Evolutionary conservation across 2,888 invertebrate species (phyloP), one percentile per base, ranked within the genome.

Genomic region (Eustalomyia histrio): DNA sequence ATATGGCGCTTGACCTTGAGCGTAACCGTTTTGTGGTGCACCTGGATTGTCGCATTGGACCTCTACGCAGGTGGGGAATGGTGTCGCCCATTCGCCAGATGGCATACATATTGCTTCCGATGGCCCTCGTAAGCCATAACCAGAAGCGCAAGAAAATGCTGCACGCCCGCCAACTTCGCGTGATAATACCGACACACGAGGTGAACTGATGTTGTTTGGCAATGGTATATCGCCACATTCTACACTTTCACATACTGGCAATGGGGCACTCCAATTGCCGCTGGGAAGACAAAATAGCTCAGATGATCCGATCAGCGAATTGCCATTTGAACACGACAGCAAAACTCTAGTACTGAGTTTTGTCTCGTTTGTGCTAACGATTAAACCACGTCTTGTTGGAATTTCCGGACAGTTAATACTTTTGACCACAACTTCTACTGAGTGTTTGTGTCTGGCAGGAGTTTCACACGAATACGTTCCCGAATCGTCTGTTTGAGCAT

Each of bases 401-500:
- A 96, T 92, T 2, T 93, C 93, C 0, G 95, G 94, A 87, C 96
- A 96, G 89, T 96, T 95, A n/a, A 96, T 94, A 53, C 95, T 94
- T 92, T 88, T 95, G 1, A 97, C 96, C 63, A 95, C 92, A 73
- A 97, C 94, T 87, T 95, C 95, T 7, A 97, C 94, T 43, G 95
- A 93, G 88, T 97, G 96, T 5, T 92, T 94, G 87, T 96, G 95
- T 50, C 96, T 91, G 0, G 96, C 95, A 0, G 97, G 97, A 0
- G 97, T 96, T 83, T 95, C 94, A 87, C 97, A 97, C 0, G 96
- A 94, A 88, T 95, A 97, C 2, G 93, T 90, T 0, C 97, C 97
- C 0, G 96, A 95, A 90, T 97, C 97, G 84, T 96, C 96, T 86
- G 94, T 94, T 53, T 93, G 93, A 0, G 97, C 97, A 85, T 95